Conservation (phyloP, 2,888 invertebrate genomes). For the Ephialtes manifestator region DNA sequence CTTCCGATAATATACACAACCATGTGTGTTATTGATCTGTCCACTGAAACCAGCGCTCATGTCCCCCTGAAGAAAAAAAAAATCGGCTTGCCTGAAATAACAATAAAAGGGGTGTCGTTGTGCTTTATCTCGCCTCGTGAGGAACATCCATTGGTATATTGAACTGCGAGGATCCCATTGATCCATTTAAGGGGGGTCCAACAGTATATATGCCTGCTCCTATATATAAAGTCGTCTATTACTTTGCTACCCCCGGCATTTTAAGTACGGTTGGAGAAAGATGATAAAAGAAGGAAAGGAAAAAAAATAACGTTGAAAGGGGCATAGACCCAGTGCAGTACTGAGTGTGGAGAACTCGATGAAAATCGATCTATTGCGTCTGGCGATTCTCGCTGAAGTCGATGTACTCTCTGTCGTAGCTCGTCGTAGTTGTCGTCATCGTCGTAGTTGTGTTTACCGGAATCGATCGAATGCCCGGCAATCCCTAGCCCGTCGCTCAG, state of each 20-base stretch:
- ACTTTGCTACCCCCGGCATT: slow-evolving; percentile 50
- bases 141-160: slow-evolving; percentile 11
- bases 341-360: slow-evolving; percentile 36
- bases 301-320: slow-evolving; percentile 60
- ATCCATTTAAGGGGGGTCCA: background rate
- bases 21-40: background rate
- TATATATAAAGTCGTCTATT: slow-evolving; percentile 26
- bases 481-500: slow-evolving; percentile 43
- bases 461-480: slow-evolving; percentile 62
- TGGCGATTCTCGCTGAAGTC: slow-evolving; percentile 42
- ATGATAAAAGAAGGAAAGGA: slow-evolving; percentile 59
- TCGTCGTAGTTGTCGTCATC: slow-evolving; percentile 26
- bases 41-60: background rate
- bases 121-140: slow-evolving; percentile 7
- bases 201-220: background rate
- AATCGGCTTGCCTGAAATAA: background rate
- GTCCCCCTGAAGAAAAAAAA: background rate
- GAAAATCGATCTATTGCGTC: slow-evolving; percentile 57
- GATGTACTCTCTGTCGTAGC: slow-evolving; percentile 38
- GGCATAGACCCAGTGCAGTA: slow-evolving; percentile 60
- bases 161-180: slow-evolving; percentile 7
- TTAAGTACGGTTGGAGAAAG: slow-evolving; percentile 55
- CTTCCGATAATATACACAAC: background rate
- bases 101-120: slow-evolving; percentile 1
- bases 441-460: slow-evolving; percentile 53